Evolutionary conservation across 2,113 vertebrate genomes (phyloP), one percentile per base, ranked within the genome.

Genomic region (Dascyllus trimaculatus): DNA sequence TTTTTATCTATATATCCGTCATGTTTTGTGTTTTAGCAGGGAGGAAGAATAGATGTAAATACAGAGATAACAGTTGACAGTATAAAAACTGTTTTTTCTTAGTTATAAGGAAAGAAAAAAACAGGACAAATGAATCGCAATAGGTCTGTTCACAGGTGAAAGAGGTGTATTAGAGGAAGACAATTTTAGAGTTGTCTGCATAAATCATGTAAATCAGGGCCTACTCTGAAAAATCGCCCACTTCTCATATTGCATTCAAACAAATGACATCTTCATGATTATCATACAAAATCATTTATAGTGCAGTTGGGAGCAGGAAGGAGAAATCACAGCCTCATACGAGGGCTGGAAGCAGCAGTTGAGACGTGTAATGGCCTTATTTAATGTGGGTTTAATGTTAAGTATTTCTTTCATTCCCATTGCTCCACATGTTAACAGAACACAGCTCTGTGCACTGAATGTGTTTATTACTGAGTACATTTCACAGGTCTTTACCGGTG

Each of bases 261-360:
- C 65, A 63, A 56, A 82, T 13, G 4, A 59, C 45, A 54, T 59
- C 46, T 52, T 51, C 49, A 66, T 59, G 43, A 75, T 78, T 11
- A 43, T 69, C 32, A 29, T 4, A 65, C 11, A 24, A 9, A 53
- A 68, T 43, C 24, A 76, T 80, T 95, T 94, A 95, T 94, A 92
- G 93, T 92, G 94, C 68, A 94, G 94, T 91, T 93, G 93, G 90
- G 83, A 78, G 49, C 35, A 43, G 94, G 92, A 94, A 26, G 29
- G 26, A 26, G 19, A 26, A 22, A 74, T 75, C 48, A 6, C 35
- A 63, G 52, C 11, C 54, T 58, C 22, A n/a, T 35, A 24, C 0
- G 0, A 18, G 29, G 54, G 60, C 32, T 15, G 72, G 38, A 64
- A 63, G 74, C 72, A 84, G 79, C 68, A 46, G 65, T 72, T 61